phyloP scores from a whole-genome alignment of 2,888 invertebrate genomes.

The Drosophila robusta region DNA sequence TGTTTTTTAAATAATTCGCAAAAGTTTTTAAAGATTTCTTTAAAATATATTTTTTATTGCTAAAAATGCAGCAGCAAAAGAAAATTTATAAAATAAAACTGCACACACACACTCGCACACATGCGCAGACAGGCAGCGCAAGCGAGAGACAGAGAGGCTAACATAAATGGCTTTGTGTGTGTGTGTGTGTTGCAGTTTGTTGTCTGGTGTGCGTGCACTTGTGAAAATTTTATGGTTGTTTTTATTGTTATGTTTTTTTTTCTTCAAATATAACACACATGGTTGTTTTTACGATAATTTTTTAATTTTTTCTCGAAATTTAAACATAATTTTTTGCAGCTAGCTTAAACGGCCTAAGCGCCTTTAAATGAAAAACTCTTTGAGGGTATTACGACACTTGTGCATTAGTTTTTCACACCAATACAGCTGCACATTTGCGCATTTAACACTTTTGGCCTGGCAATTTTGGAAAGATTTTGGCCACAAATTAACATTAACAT shows the following conservation, averaged over 20 bases:
- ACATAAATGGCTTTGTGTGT: conserved; percentile 13
- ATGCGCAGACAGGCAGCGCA: conserved; percentile 1
- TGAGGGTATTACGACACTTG: conserved; percentile 47
- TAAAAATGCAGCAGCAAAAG: conserved; percentile 36
- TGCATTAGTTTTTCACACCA: conserved; percentile 36
- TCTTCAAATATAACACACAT: conserved; percentile 9
- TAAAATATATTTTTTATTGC: conserved; percentile 7
- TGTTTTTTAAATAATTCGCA: conserved; percentile 27
- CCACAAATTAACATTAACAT: conserved; percentile 23
- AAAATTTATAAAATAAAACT: conserved; percentile 32
- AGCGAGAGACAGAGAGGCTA: conserved; percentile 6
- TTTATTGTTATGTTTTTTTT: conserved; percentile 6
- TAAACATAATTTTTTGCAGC: neutral
- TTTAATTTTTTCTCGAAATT: conserved; percentile 5
- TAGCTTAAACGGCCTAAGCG: neutral
- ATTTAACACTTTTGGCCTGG: conserved; percentile 32
- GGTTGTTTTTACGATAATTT: neutral
- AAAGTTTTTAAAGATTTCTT: neutral
- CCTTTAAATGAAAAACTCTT: conserved; percentile 5
- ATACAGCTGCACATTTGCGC: conserved; percentile 33
- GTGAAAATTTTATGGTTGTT: conserved; percentile 52
- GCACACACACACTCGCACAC: conserved; percentile 25
- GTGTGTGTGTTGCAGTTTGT: conserved; percentile 38
- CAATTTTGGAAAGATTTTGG: conserved; percentile 13
- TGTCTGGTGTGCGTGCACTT: conserved; percentile 52